Evolutionary conservation across 1,140 invertebrate species (phyloP), one percentile per base, ranked within the genome.

Genomic region (Nylanderia fulva): DNA sequence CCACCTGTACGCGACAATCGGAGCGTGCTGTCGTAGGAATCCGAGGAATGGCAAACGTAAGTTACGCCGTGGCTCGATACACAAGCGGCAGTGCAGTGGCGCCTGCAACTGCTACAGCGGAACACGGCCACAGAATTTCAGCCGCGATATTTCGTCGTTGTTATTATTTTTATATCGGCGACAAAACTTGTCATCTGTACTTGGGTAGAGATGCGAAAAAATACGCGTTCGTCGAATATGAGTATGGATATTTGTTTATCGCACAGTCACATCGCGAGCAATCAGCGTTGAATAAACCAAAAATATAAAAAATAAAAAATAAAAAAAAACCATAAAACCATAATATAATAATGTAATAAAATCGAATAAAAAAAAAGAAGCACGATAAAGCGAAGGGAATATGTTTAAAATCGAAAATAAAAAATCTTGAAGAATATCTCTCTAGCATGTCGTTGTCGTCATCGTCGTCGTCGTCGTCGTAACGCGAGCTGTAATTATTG

Each of bases 1-100:
- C 66, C 77, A 72, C 66, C 77, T 82, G 77, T 82, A 42, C 77
- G 87, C 87, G 86, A 88, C 87, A 88, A 88, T 87, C 85, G 87
- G 68, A 82, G 87, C 84, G 77, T 85, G 75, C 54, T 80, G 86
- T 66, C 84, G 56, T 68, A 85, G 87, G 87, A 88, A 88, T 88
- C 63, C 64, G 54, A 52, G 24, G 68, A 85, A 68, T 76, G 84
- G 56, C 83, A 76, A 74, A 60, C 66, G 66, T 58, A 69, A 82
- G 66, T 82, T 58, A 60, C 54, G 36, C 24, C 36, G 52, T 45
- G 42, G 42, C 21, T 69, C 21, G 54, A 56, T 71, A 56, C 33
- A 33, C 76, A 42, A 48, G 45, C 3, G 29, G 1, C 1, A 33
- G 36, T 42, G 33, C 24, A 13, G 1, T 24, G 27, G 39, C 29